These are phyloP conservation scores for Marmota flaviventris DNA, from an alignment of 2,113 vertebrate species.

Conservation along the genomic window DNA sequence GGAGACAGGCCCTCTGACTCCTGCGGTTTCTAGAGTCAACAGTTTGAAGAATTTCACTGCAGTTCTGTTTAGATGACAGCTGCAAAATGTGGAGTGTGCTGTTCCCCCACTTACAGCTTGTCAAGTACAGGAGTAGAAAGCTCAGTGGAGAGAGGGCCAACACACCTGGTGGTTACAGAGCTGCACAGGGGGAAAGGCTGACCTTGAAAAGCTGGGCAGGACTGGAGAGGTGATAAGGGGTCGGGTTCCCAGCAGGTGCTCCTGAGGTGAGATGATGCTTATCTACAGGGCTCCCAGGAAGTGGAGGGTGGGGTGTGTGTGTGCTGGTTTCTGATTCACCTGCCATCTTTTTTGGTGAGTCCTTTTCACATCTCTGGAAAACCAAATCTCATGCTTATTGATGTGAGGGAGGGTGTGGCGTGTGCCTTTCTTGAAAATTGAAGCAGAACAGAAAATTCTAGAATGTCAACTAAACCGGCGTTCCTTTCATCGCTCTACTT, in stretches of 20 bases:
- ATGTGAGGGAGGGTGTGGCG: too few relatives aligned
- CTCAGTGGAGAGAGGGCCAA: neutral
- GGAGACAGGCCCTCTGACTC: neutral
- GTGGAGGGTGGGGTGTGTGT: too few relatives aligned
- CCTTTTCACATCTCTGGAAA: neutral
- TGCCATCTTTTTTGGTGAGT: neutral
- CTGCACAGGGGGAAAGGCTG: conserved; percentile 26
- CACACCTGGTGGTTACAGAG: conserved; percentile 5
- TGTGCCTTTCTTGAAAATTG: neutral
- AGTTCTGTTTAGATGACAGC: conserved; percentile 37
- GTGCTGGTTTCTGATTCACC: neutral
- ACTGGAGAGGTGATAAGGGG: neutral
- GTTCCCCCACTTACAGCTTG: neutral
- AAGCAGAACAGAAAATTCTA: neutral
- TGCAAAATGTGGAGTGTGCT: neutral
- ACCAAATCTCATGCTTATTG: neutral
- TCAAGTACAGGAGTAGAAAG: neutral
- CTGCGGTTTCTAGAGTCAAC: conserved; percentile 24
- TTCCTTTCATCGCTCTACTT: neutral
- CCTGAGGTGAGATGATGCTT: neutral
- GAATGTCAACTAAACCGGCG: neutral
- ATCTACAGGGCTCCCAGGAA: neutral
- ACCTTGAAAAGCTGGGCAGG: neutral
- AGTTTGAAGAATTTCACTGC: neutral
- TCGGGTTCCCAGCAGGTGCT: neutral